Percentiles rank a stretch among this genome's conserved stretches.
phyloP scores from a whole-genome alignment of 2,888 invertebrate genomes.

The Epinotia bilunana region DNA sequence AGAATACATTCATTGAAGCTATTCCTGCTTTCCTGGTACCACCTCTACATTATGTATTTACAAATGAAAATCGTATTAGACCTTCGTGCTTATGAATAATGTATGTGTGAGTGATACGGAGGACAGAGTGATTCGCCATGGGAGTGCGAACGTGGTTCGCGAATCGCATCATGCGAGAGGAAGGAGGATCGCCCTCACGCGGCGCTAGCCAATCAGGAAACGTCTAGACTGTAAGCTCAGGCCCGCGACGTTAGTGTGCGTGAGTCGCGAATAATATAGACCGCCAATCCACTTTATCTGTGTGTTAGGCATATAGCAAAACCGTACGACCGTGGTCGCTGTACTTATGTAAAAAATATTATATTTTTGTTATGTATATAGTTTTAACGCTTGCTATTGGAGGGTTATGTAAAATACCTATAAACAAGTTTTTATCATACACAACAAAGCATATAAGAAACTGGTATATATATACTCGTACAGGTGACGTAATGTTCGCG shows the following conservation, averaged over 20 bases:
- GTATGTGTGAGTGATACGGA: slow-evolving; percentile 55
- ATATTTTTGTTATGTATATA: slow-evolving; percentile 19
- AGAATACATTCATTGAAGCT: background rate
- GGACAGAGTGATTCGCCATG: slow-evolving; percentile 69
- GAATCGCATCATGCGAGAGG: slow-evolving; percentile 81
- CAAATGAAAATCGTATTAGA: background rate
- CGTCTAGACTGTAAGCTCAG: slow-evolving; percentile 61
- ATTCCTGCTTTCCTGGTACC: slow-evolving; percentile 61
- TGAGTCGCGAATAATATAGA: slow-evolving; percentile 79
- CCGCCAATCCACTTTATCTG: slow-evolving; percentile 32
- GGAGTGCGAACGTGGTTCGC: slow-evolving; percentile 67
- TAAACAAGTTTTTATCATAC: slow-evolving; percentile 23
- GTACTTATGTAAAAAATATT: slow-evolving; percentile 5
- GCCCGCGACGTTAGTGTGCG: slow-evolving; percentile 60
- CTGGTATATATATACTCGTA: slow-evolving; percentile 13
- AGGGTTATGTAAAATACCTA: slow-evolving; percentile 19
- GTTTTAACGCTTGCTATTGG: slow-evolving; percentile 23
- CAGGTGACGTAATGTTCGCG: slow-evolving; percentile 39
- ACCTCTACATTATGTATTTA: slow-evolving; percentile 3
- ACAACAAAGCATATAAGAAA: slow-evolving; percentile 34
- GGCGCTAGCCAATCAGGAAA: slow-evolving; percentile 71
- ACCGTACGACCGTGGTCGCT: slow-evolving; percentile 12
- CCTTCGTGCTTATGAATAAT: slow-evolving; percentile 41
- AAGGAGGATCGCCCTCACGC: slow-evolving; percentile 82
- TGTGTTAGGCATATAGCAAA: slow-evolving; percentile 27